Conservation (phyloP, 2,888 invertebrate species). For the Thereva nobilitata region DNA sequence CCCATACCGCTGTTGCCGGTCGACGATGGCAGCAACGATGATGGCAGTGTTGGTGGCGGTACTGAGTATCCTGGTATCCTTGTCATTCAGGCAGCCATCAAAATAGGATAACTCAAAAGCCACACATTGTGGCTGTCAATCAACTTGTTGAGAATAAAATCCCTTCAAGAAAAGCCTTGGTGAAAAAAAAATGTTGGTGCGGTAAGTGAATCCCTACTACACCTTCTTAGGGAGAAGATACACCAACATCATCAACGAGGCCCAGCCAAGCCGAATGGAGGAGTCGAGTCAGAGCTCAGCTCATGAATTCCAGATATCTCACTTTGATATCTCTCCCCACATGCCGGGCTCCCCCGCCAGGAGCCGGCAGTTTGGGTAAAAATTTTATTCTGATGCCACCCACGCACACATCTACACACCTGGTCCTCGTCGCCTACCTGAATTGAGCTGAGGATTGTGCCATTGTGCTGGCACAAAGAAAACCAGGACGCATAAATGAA, state of each 20-base stretch:
- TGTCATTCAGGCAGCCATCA: slow-evolving; percentile 37
- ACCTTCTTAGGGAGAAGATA: not conserved
- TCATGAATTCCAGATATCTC: slow-evolving; percentile 12
- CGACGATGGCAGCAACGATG: no score
- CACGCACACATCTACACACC: not conserved
- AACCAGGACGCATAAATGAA: slow-evolving; percentile 30
- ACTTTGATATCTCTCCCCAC: slow-evolving; percentile 17
- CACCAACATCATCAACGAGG: not conserved
- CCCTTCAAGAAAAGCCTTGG: slow-evolving; percentile 15
- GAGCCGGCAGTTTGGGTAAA: slow-evolving; percentile 2
- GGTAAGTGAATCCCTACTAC: slow-evolving; percentile 24
- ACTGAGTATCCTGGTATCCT: slow-evolving; percentile 1
- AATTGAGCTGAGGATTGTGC: slow-evolving; percentile 15
- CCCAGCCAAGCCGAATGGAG: not conserved
- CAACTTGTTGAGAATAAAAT: slow-evolving; percentile 38
- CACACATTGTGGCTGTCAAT: slow-evolving; percentile 39
- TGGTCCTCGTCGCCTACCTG: slow-evolving; percentile 5
- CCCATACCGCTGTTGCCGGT: slow-evolving; percentile 14
- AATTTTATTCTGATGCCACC: slow-evolving; percentile 1
- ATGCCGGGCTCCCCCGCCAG: not conserved
- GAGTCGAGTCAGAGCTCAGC: not conserved
- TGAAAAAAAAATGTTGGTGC: slow-evolving; percentile 11
- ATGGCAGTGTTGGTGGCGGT: no score
- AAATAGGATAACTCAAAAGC: slow-evolving; percentile 38
- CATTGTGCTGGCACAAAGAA: slow-evolving; percentile 12